Conservation (phyloP, 2,113 vertebrate genomes). For the Leucoraja erinaceus region DNA sequence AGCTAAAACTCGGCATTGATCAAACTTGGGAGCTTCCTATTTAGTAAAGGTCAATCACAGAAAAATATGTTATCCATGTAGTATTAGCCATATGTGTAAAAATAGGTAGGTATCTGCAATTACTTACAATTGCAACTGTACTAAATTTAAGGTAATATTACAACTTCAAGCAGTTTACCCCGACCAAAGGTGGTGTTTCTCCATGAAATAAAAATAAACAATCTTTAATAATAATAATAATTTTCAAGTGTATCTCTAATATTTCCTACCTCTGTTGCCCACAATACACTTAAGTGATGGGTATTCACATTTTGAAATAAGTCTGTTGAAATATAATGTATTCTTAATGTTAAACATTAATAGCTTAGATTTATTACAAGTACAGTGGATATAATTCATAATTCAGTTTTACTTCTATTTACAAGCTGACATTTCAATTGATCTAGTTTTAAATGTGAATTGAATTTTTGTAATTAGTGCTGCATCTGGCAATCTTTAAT, state of each 20-base stretch:
- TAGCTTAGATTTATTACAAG: neutral
- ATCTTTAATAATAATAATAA: neutral
- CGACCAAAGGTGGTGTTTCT: neutral
- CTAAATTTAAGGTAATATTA: too few species aligned
- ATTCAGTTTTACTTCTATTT: neutral
- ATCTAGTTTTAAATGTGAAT: neutral
- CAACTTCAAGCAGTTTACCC: neutral
- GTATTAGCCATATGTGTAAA: neutral
- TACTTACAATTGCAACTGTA: too few species aligned
- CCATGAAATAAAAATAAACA: neutral
- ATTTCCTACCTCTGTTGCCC: neutral
- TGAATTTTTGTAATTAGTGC: neutral
- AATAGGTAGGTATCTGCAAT: neutral
- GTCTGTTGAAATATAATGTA: neutral
- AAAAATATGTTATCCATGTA: neutral
- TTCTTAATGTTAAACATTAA: neutral
- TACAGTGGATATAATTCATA: neutral
- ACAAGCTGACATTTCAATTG: neutral
- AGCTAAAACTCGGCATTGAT: neutral
- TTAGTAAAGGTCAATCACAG: neutral
- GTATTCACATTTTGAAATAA: neutral
- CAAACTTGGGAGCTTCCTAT: neutral
- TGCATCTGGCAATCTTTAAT: neutral
- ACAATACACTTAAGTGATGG: neutral
- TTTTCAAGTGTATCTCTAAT: neutral